Evolutionary conservation across 2,797 vertebrate species (phyloP), one percentile per base, ranked within the genome.

Genomic region (Epinephelus malabaricus): DNA sequence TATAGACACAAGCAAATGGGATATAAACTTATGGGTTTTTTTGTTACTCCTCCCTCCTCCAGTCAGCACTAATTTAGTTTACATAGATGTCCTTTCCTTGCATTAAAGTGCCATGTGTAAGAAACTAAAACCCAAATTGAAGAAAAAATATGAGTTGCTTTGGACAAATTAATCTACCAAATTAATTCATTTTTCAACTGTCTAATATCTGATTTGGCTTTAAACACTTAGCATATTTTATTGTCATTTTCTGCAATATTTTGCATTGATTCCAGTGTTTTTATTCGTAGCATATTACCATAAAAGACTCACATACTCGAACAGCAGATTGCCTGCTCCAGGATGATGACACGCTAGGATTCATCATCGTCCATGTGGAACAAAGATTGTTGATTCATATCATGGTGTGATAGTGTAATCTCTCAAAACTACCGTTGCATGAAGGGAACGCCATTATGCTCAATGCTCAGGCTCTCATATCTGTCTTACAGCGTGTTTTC

Each of bases 351-450:
- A 23, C 23, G 17, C 34, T 30, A 21, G 15, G 15, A 19, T 1
- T 78, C 30, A 19, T 49, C 51, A 63, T 46, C 15, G 0, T 46
- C 40, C 46, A 17, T 69, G 68, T 18, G 25, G 76, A 76, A 43
- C 68, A 69, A 30, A 72, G 64, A 50, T 25, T 3, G 34, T 43
- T 50, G 77, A 73, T 63, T 65, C 45, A n/a, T 21, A 23, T 69
- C 43, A 11, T 69, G 56, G 18, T 60, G 43, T 15, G 59, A 55
- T 53, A 18, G 73, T 60, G 13, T 65, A 54, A n/a, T 47, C 50
- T 63, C 67, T 54, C 47, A n/a, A 23, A 60, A 25, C 13, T 8
- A 1, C 61, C 3, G 12, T 34, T 30, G 23, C 60, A 43, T 25
- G 50, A 62, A 55, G 0, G 40, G 34, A 27, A 18, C 46, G 21